A percentile compares a stretch with the other conserved stretches of the same genome.
Evolutionary conservation across 2,888 invertebrate genomes (phyloP).

Genomic region (Apotomis betuletana): DNA sequence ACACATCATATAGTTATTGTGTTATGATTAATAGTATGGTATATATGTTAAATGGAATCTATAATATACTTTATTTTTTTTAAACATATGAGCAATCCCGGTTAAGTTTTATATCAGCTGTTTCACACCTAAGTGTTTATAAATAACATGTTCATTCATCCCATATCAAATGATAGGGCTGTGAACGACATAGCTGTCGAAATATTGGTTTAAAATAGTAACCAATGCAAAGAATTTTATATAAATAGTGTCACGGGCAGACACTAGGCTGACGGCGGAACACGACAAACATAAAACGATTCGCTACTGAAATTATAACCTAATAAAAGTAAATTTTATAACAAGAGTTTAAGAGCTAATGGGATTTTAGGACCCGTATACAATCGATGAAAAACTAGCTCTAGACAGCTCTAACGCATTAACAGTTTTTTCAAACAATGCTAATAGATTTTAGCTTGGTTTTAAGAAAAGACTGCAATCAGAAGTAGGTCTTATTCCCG

Average conservation of each 20-base stretch:
- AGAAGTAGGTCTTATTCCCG: constrained; percentile 40
- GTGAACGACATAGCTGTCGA: background rate
- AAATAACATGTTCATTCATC: background rate
- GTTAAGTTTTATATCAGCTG: no score
- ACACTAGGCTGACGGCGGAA: constrained; percentile 9
- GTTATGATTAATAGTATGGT: no score
- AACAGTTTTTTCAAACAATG: constrained; percentile 14
- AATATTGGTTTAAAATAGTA: constrained; percentile 22
- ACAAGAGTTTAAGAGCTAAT: background rate
- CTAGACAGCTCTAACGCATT: constrained; percentile 5
- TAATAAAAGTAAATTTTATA: constrained; percentile 17
- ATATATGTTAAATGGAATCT: no score
- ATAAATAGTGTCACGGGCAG: constrained; percentile 35
- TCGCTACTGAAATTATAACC: background rate
- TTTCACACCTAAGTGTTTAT: no score
- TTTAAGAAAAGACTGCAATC: constrained; percentile 27
- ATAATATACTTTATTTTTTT: no score
- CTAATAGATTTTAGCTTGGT: constrained; percentile 13
- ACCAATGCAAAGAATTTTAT: constrained; percentile 28
- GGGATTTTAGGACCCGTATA: background rate
- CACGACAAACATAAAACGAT: constrained; percentile 19
- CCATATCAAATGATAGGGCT: constrained; percentile 1
- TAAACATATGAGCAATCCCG: no score
- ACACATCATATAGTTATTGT: no score
- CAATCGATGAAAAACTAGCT: constrained; percentile 6